A percentile compares a stretch with the other conserved stretches of the same genome.
Evolutionary conservation across 2,888 invertebrate genomes (phyloP).

Genomic region (Euzetes globulus): DNA sequence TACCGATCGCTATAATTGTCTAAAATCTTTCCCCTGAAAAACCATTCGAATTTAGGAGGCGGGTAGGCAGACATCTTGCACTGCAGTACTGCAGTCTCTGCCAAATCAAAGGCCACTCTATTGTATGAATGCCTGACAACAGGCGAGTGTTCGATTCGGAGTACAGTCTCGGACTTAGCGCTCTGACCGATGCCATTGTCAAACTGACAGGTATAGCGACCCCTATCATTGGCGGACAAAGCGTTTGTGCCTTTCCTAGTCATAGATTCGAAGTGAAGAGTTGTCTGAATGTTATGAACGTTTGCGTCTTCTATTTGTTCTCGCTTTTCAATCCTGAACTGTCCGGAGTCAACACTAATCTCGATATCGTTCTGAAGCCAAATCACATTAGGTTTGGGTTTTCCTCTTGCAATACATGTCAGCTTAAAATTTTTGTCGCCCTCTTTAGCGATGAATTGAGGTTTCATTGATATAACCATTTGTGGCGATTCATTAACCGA

Average conservation of each 20-base stretch:
- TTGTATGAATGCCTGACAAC: conserved; percentile 62
- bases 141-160: conserved; percentile 77
- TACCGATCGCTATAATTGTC: conserved; percentile 57
- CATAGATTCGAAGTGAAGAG: conserved; percentile 68
- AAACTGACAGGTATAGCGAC: conserved; percentile 72
- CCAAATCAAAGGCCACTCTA: conserved; percentile 69
- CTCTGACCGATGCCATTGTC: conserved; percentile 75
- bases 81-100: conserved; percentile 74
- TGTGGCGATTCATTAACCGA: conserved; percentile 83
- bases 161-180: conserved; percentile 72
- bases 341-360: conserved; percentile 47
- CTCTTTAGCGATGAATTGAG: conserved; percentile 52
- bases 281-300: conserved; percentile 73
- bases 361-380: conserved; percentile 64
- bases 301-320: conserved; percentile 65
- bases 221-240: conserved; percentile 63
- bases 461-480: conserved; percentile 65
- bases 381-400: conserved; percentile 70
- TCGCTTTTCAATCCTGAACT: conserved; percentile 73
- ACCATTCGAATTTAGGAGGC: conserved; percentile 87
- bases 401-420: conserved; percentile 76
- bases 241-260: conserved; percentile 52
- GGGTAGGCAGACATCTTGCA: conserved; percentile 87
- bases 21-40: conserved; percentile 38
- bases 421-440: conserved; percentile 70